Evolutionary conservation across 2,888 invertebrate genomes (phyloP), one percentile per base, ranked within the genome.

Genomic region (Stenoptilia bipunctidactyla): DNA sequence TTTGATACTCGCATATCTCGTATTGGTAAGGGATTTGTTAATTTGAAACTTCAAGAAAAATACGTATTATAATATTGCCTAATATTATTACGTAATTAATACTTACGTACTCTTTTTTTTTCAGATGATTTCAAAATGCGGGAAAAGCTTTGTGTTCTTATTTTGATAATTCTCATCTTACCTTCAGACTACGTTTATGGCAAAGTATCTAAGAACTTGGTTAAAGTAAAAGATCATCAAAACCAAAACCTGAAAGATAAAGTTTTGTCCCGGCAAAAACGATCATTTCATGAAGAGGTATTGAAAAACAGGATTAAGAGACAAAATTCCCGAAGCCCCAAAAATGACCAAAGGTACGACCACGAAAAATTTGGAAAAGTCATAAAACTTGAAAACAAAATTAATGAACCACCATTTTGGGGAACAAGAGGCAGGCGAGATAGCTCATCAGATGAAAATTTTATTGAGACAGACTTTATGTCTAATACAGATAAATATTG

Each of bases 361-460:
- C 52, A 51, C 2, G 20, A 20, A 20, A 20, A 49, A 48, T 36
- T 46, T 25, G 38, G 55, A 43, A 54, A 50, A 40, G 36, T 54
- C 12, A 33, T 51, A 15, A 58, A 62, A 40, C 51, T 48, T 5
- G 53, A 47, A 45, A 50, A 53, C 10, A 54, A 56, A 34, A 34
- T 56, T 1, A 50, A 60, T 8, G 68, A 72, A 6, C 47, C 50
- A 30, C 77, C 76, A 1, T 82, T 83, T 55, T 82, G 82, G 82
- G 77, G 66, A 5, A 67, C 61, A 20, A 58, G 79, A 48, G 79
- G 76, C 5, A 59, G 69, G 48, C 61, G 79, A 12, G 70, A 68
- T 0, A 61, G 57, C 43, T 53, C 53, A 1, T 60, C 66, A 0
- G 45, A 51, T 10, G 74, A 74, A 53, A 53, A 52, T 40, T 42